Conservation (phyloP, 2,113 vertebrate genomes). For the Antechinus flavipes region DNA sequence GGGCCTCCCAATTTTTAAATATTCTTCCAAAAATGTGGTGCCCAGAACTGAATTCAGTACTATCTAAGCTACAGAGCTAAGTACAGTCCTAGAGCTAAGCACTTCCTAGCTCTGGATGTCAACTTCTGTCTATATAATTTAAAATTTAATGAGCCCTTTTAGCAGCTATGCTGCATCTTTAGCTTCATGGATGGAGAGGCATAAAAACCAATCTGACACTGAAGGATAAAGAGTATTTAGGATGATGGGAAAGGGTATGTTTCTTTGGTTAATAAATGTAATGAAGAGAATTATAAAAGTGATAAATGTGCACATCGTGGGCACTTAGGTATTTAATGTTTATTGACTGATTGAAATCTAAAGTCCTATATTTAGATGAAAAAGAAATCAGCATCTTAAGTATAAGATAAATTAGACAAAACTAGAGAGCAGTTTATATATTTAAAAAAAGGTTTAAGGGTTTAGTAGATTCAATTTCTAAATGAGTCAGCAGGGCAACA, state of each 20-base stretch:
- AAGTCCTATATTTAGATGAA: not conserved
- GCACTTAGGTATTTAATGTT: not conserved
- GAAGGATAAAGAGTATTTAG: not conserved
- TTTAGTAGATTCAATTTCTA: not conserved
- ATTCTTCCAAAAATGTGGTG: not conserved
- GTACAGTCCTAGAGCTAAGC: not conserved
- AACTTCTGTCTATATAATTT: not conserved
- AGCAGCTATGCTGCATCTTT: no score
- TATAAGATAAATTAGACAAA: not conserved
- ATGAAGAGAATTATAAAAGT: not conserved
- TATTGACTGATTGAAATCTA: not conserved
- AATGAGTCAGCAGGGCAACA: not conserved
- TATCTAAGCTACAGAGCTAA: not conserved
- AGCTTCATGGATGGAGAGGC: no score
- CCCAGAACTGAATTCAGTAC: not conserved
- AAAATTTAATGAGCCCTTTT: no score
- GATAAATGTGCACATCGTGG: not conserved
- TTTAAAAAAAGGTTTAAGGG: not conserved
- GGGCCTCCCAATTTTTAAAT: not conserved
- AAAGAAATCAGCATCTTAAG: not conserved
- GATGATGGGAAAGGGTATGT: not conserved
- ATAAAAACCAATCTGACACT: not conserved
- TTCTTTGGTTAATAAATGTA: not conserved
- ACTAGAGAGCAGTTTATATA: not conserved
- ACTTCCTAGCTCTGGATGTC: not conserved